Evolutionary conservation across 2,113 vertebrate species (phyloP), one percentile per base, ranked within the genome.

Genomic region (Pollimyrus isidori): DNA sequence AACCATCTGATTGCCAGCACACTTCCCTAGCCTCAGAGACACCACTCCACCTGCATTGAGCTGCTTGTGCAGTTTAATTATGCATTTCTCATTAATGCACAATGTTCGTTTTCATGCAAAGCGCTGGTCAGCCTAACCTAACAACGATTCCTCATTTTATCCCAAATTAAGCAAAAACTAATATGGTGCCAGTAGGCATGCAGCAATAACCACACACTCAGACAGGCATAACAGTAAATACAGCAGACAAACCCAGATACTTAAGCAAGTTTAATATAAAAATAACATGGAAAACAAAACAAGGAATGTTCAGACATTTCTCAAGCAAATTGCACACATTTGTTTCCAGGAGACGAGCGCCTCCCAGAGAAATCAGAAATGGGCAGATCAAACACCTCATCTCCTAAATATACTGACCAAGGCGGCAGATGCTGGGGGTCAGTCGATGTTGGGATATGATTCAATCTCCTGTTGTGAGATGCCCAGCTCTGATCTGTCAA

Each of bases 221-320:
- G 10, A 45, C 7, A 87, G 4, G 17, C 50, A 11, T 9, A 87
- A 42, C 7, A 62, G 46, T 53, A 56, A 86, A 86, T 86, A 1
- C 50, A 65, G 39, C 35, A 62, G 86, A 17, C 85, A 42, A 86
- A 53, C 52, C 2, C 49, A 86, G 48, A 49, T 53, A 6, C 21
- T n/a, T 87, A 7, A 21, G 30, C 53, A 49, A 56, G 53, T 87
- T 87, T 87, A 87, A 87, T 87, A 87, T 87, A 87, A 87, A 87
- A 87, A 62, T 62, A 23, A 62, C 86, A 42, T 45, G 52, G 86
- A 62, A 87, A 87, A 87, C 35, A 45, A 58, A 30, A 87, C n/a
- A 87, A 58, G 48, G 50, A 52, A 86, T 86, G 84, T 86, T 50
- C 21, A 83, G 69, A 39, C 13, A 48, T 83, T 42, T n/a, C 2